Conservation (phyloP, 1,140 invertebrate species). For the Aricia agestis region DNA sequence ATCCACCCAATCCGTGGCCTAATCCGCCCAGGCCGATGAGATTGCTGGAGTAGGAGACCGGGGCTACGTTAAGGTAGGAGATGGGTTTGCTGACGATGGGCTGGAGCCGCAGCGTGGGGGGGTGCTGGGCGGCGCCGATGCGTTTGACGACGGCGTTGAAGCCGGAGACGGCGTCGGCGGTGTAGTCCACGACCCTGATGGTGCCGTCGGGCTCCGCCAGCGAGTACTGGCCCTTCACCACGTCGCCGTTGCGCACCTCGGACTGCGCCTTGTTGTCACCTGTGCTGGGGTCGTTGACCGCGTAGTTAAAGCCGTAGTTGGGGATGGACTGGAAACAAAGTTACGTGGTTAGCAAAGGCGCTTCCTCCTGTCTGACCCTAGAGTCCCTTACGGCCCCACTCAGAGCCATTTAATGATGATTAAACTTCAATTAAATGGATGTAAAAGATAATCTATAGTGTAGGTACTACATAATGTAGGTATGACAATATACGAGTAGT, state of each 20-base stretch:
- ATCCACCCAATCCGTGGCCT: slow-evolving; percentile 16
- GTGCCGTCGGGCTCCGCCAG: slow-evolving; percentile 78
- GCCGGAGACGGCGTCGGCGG: slow-evolving; percentile 72
- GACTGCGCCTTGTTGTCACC: slow-evolving; percentile 80
- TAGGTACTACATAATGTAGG: too few relatives aligned
- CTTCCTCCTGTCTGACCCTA: too few relatives aligned
- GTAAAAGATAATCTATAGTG: too few relatives aligned
- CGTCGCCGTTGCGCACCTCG: slow-evolving; percentile 78
- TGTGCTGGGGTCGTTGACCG: slow-evolving; percentile 79
- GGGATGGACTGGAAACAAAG: slow-evolving; percentile 46
- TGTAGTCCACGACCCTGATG: slow-evolving; percentile 76
- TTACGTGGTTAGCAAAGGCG: not conserved
- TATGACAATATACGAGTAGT: too few relatives aligned
- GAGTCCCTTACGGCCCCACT: too few relatives aligned
- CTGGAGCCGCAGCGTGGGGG: slow-evolving; percentile 38
- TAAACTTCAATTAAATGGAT: too few relatives aligned
- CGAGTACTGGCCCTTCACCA: slow-evolving; percentile 76
- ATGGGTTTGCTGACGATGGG: slow-evolving; percentile 25
- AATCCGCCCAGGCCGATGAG: slow-evolving; percentile 21
- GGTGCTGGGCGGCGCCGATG: slow-evolving; percentile 70
- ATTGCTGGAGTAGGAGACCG: slow-evolving; percentile 20
- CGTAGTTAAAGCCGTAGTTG: slow-evolving; percentile 79
- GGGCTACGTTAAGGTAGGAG: slow-evolving; percentile 20
- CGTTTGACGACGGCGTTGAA: slow-evolving; percentile 75
- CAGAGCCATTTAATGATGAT: too few relatives aligned